Evolutionary conservation across 2,888 invertebrate species (phyloP), one percentile per base, ranked within the genome.

Genomic region (Bimastos eiseni): DNA sequence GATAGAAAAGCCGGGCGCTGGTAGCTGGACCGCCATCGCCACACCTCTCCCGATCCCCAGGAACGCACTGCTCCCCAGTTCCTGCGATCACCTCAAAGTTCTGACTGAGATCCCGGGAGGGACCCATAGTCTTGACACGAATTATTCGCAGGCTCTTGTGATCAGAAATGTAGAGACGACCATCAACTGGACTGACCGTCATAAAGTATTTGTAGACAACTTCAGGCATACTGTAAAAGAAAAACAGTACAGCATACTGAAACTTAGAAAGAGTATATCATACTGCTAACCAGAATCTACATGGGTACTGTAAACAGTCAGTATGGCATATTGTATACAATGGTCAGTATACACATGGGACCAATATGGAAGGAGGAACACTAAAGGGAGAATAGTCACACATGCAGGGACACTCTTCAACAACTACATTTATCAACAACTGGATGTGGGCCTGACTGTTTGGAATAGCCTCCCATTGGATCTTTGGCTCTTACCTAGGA

Each of bases 1-100:
- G 95, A 91, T 94, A 98, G 70, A 98, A 97, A 91, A 99, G 96
- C 94, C 98, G 97, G 0, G 99, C 98, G 93, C 97, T 96, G 90
- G 97, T 96, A 4, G 99, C 99, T 70, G 97, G 97, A 89, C 98
- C 98, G 93, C 98, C 98, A 95, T 99, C 99, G 21, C 99, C 99
- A 95, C 99, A 99, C 93, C 98, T 97, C 90, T 97, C 97, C 44
- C 93, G 93, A 91, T 94, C 93, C 17, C 94, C 95, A 4, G 95
- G 93, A 89, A 94, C 93, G 95, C 99, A 99, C 91, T 98, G 96
- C 94, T 98, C 98, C 15, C 99, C 99, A 93, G 97, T 98, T 0
- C 99, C 99, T 0, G 98, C 98, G 17, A 98, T 97, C 0, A 98
- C 97, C 95, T 98, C 98, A 97, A 98, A 98, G 95, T 98, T 98